phyloP scores from a whole-genome alignment of 1,140 invertebrate genomes.

The Atta colombica region DNA sequence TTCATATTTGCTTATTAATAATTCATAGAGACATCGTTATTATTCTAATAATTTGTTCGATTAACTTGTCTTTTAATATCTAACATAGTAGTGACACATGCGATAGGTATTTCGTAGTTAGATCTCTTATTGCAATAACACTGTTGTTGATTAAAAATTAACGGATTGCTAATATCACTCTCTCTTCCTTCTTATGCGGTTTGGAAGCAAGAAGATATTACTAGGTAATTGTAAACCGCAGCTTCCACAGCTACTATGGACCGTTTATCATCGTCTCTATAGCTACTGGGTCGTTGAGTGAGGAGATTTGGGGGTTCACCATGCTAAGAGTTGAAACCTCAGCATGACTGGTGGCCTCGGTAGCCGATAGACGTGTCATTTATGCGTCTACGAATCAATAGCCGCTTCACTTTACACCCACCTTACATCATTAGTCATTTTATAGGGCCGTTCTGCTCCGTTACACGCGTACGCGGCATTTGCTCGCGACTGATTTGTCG shows the following conservation, averaged over 20 bases:
- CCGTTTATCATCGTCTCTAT: conserved; percentile 83
- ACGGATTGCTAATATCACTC: conserved; percentile 29
- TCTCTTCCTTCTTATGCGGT: conserved; percentile 18
- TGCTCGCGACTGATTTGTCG: conserved; percentile 59
- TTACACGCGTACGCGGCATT: conserved; percentile 59
- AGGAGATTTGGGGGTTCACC: conserved; percentile 74
- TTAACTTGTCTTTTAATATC: conserved; percentile 5
- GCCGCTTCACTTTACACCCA: conserved; percentile 80
- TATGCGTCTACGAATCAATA: conserved; percentile 85
- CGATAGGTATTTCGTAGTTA: neutral
- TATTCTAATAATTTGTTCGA: conserved; percentile 22
- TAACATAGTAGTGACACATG: neutral
- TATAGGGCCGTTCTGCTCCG: conserved; percentile 72
- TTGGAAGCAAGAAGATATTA: conserved; percentile 66
- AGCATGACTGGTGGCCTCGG: conserved; percentile 85
- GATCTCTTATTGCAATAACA: neutral
- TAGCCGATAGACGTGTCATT: conserved; percentile 86
- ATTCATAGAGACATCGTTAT: conserved; percentile 12
- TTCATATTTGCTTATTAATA: conserved; percentile 33
- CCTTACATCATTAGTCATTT: conserved; percentile 85
- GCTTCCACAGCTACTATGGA: conserved; percentile 62
- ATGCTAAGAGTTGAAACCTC: conserved; percentile 85
- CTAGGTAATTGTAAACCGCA: conserved; percentile 75
- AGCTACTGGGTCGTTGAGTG: conserved; percentile 74
- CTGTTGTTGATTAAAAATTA: conserved; percentile 55